Conservation (phyloP, 2,113 vertebrate genomes). For the Paedocypris sp. region DNA sequence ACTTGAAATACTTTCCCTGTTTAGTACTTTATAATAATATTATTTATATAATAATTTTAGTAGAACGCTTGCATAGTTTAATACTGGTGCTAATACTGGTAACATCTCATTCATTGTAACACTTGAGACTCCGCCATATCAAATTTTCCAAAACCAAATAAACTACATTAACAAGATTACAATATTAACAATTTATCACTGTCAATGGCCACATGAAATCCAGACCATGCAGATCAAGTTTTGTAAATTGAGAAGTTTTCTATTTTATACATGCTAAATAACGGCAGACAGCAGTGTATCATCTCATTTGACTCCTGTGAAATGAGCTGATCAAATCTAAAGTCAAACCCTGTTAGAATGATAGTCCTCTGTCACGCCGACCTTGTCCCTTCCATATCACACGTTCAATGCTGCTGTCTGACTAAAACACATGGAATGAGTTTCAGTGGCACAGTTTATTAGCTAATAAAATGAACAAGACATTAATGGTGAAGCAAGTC, state of each 20-base stretch:
- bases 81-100: too few relatives aligned
- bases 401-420: neutral
- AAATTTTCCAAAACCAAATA: neutral
- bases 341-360: slow-evolving; percentile 27
- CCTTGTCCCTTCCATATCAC: neutral
- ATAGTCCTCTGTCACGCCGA: neutral
- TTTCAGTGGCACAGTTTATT: neutral
- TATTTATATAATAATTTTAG: too few relatives aligned
- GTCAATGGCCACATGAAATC: slow-evolving; percentile 4
- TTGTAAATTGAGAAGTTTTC: neutral
- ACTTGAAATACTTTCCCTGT: too few relatives aligned
- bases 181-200: slow-evolving; percentile 12
- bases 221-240: slow-evolving; percentile 17
- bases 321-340: slow-evolving; percentile 27
- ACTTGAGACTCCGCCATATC: neutral
- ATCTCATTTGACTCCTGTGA: slow-evolving; percentile 13
- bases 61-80: too few relatives aligned
- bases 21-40: too few relatives aligned
- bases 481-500: neutral
- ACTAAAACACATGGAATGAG: slow-evolving; percentile 16
- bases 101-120: too few relatives aligned
- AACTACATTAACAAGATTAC: slow-evolving; percentile 6
- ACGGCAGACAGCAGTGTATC: slow-evolving; percentile 23
- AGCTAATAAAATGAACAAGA: neutral
- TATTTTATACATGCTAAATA: slow-evolving; percentile 2